Evolutionary conservation across 2,113 vertebrate species (phyloP).

Genomic region (Promerops cafer): DNA sequence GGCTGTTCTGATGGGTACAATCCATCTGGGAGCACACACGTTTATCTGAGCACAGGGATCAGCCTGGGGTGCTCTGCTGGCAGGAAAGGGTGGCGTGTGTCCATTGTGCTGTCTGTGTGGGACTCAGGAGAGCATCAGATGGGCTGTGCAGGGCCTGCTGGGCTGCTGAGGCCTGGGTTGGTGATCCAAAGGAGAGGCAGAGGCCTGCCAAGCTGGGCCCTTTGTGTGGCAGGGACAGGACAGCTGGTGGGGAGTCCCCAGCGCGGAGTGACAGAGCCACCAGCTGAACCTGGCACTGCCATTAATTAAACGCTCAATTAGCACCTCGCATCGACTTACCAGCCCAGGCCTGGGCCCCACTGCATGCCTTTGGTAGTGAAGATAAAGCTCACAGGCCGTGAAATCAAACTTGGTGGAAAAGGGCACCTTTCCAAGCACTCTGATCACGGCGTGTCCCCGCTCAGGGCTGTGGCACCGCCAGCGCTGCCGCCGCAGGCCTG

Average conservation of each 20-base stretch:
- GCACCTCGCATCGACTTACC: background rate
- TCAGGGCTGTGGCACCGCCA: background rate
- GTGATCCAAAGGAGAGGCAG: background rate
- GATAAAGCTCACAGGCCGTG: background rate
- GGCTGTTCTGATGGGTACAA: background rate
- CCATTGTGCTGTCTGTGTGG: accelerated
- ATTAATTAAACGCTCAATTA: background rate
- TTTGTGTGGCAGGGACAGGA: background rate
- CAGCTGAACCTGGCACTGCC: background rate
- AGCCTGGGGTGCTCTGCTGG: background rate
- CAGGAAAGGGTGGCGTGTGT: background rate
- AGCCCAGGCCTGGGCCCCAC: background rate
- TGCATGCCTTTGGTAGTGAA: background rate
- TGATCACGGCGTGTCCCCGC: accelerated
- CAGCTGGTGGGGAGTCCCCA: background rate
- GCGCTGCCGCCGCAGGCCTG: accelerated
- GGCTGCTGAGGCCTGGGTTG: background rate
- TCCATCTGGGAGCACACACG: accelerated
- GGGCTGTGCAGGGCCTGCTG: background rate
- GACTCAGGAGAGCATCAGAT: background rate
- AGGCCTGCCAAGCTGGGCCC: background rate
- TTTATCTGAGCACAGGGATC: background rate
- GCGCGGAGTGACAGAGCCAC: background rate
- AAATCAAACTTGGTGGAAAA: background rate
- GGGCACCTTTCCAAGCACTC: background rate